Base-by-base conservation (phyloP, 2,797 vertebrate genomes). In the Lithobates pipiens region DNA sequence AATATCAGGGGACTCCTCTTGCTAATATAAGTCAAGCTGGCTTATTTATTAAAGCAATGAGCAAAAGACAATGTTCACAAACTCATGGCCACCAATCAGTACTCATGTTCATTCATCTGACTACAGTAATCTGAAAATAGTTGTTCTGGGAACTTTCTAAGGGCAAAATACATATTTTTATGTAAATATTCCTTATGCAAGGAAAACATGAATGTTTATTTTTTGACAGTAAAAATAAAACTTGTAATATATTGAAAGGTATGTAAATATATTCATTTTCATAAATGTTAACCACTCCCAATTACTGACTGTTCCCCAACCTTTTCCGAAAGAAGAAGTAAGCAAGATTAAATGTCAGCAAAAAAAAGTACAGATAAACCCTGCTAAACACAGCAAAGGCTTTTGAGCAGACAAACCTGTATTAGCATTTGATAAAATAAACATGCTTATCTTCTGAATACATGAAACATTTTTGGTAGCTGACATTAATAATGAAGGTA, bases 381-480 rank as follows among this genome's bases (percentile, higher is more conserved):
- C 15, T 50, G 2, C 25, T 32, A 39, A 79, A 69, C 39, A 50
- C 65, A 69, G 77, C 3, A 23, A 25, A 7, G 11, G 42, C 46
- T 21, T 70, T 21, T 69, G 11, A 34, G 69, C 16, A 71, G 39
- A 80, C 65, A 80, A 80, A 34, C 16, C 42, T 68, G 11, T 54
- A 80, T 32, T 27, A 80, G 8, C 67, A 50, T 80, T 50, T 46
- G 27, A 79, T 79, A 69, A 69, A 80, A 80, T 80, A 70, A 70
- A 44, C 65, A 50, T 29, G 63, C 65, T 69, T 79, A 69, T 79
- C 63, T 69, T 68, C 4, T 69, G 16, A 29, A 63, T 44, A 44
- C 46, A 46, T 79, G 21, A 39, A 29, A 32, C 69, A 36, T 18
- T 71, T 44, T 79, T 69, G 23, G 42, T 29, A 15, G 65, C 77